Base-by-base conservation (phyloP, 1,140 invertebrate genomes). In the Eumaeus atala region DNA sequence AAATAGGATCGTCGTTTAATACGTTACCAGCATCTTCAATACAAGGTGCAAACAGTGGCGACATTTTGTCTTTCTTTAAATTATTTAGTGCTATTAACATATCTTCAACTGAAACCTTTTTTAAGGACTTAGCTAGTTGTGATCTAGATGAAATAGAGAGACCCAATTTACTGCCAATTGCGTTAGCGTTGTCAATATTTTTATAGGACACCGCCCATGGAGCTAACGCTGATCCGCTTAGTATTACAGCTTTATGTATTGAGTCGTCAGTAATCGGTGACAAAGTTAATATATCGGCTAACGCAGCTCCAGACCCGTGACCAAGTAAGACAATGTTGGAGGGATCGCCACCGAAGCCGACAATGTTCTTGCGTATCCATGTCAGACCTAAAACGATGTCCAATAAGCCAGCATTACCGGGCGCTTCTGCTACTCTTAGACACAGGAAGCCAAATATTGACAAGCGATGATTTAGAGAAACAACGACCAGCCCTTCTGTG, bases 281-380 rank as follows among this genome's bases (percentile, higher is more conserved):
- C 1, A 95, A 57, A 8, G 93, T 83, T 56, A 94, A 90, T 51
- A 93, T 79, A 51, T 91, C 89, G 0, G 92, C 71, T 66, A 92
- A 77, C 11, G 89, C 89, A 0, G 88, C 88, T 10, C 91, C 92
- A 2, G 91, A 91, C 50, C 90, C 90, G 51, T 92, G 89, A 8
- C 92, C 92, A 9, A 84, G 59, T 1, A 92, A 77, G 4, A 91
- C 89, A 0, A 94, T 89, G 48, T 84, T 82, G 14, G 88, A 86
- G 0, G 91, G 89, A 77, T 95, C 89, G 6, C 92, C 93, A 18
- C 92, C 92, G 70, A 93, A 94, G 1, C 70, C 64, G 1, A 58
- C 78, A 49, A 93, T 92, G 58, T 93, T 91, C 4, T 87, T 67
- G 54, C 89, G 68, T 3, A 94, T 87, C 92, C 92, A 94, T 58